Evolutionary conservation across 2,888 invertebrate genomes (phyloP), one percentile per base, ranked within the genome.

Genomic region (Pristionchus entomophagus): DNA sequence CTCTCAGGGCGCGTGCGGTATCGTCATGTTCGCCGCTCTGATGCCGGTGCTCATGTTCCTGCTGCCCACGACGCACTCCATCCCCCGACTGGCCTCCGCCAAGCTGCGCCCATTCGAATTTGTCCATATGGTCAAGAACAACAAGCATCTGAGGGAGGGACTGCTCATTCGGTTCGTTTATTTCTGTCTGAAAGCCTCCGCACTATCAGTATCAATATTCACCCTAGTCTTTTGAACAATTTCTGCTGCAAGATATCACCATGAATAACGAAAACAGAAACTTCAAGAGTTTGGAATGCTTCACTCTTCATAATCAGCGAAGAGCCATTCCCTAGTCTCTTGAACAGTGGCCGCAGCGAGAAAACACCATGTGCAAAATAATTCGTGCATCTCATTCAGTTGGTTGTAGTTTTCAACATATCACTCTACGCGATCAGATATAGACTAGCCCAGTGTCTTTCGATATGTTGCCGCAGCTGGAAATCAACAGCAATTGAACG

Each of bases 51-150:
- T 93, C 41, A 8, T 88, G 19, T 92, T 92, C 87, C 77, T 93
- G 81, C 89, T 93, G 38, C 93, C 93, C 65, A 90, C 91, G 29
- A 93, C 93, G 5, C 93, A 93, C 88, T 92, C 92, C n/a, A 90
- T 93, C 78, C 93, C 93, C 19, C 88, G 91, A 77, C 87, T 93
- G 35, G 93, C 93, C 19, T 91, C 92, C 10, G 93, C 93, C 49
- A 87, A 91, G 35, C 91, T 93, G 35, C 90, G 93, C 45, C 93
- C 93, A 49, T 92, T 92, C 87, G 93, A 93, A 86, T 93, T 92
- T 87, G 91, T 91, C 91, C 91, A 91, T 41, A 91, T 93, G 91
- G 87, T 93, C 84, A 89, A 89, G 38, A 89, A 90, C 84, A 93
- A 93, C 87, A 41, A 86, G 45, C 90, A 87, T 17, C 87, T 84